Evolutionary conservation across 2,113 vertebrate species (phyloP), one percentile per base, ranked within the genome.

Genomic region (Chionodraco myersi): DNA sequence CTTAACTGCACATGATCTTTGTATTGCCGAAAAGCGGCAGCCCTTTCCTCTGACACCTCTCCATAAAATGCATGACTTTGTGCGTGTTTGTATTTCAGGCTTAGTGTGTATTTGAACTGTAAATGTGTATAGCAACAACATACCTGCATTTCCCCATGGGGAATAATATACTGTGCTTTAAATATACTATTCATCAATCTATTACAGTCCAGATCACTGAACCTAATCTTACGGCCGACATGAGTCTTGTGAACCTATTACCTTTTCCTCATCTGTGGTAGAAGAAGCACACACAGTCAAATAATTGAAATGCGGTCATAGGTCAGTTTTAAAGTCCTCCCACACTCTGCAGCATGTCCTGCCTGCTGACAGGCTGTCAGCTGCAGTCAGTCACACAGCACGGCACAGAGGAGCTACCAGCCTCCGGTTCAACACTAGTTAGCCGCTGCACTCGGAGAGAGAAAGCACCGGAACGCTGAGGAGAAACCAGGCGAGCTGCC

Each of bases 341-440:
- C 10, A 14, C 54, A 26, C 12, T 6, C 23, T 26, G 10, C 34
- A n/a, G 59, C 5, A 8, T 72, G 44, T 41, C 10, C 62, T n/a
- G 44, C 49, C 23, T 16, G 36, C 45, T 69, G 52, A 54, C 41
- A 36, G 65, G 15, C 54, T 66, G 61, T 71, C 61, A 62, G 49
- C 51, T 11, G 6, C 15, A 61, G 30, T 70, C 47, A 48, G 41
- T 57, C 62, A 56, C 74, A 56, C 18, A 7, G 5, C 12, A 1
- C 18, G 10, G 62, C 70, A 34, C 30, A 60, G 58, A 34, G 67
- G 4, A 82, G 68, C 14, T 47, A 54, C 44, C 69, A n/a, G 18
- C 21, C 48, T 58, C 21, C 52, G 51, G 49, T 34, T 67, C 11
- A 30, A 1, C 10, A 44, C 65, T 12, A 59, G 63, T 54, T 15